Evolutionary conservation across 2,888 invertebrate species (phyloP), one percentile per base, ranked within the genome.

Genomic region (Bombyx huttoni): DNA sequence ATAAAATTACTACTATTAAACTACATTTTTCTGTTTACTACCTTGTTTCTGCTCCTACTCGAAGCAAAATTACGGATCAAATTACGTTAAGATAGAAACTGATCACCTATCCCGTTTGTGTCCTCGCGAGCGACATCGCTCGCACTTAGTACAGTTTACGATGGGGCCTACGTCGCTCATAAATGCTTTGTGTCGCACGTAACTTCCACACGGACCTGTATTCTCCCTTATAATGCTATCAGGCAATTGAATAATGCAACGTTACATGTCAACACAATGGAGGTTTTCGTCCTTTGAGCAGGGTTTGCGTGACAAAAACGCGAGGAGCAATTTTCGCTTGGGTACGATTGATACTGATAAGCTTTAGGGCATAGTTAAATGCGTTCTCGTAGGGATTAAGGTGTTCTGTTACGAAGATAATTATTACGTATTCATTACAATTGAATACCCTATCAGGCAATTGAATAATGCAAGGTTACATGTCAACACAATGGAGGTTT

Each of bases 201-300:
- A 62, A 60, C 61, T 58, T 46, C 48, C 33, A 53, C 45, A 51
- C 47, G 45, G 52, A 51, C 56, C 59, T 56, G 55, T 56, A 52
- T 54, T 56, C 53, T 54, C 33, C 45, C 24, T 49, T 35, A 51
- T 49, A 49, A 63, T 58, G 65, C 59, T 61, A 68, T 60, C 61
- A 64, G 63, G 63, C 73, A 69, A 75, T 73, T 74, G 73, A 75
- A 74, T 74, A 74, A 73, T 73, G 70, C 70, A 72, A 61, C 60
- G 63, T 58, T 59, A 65, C 62, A 62, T 61, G 60, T 65, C 67
- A 67, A 66, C 68, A 73, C 68, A 72, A 71, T 71, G 54, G 65
- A 56, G 59, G 59, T 60, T 51, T 53, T 51, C 34, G 50, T 51
- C 57, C 58, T 63, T 67, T 68, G 68, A 67, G 65, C 64, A 63